Conservation (phyloP, 2,113 vertebrate genomes). For the Tachysurus fulvidraco region DNA sequence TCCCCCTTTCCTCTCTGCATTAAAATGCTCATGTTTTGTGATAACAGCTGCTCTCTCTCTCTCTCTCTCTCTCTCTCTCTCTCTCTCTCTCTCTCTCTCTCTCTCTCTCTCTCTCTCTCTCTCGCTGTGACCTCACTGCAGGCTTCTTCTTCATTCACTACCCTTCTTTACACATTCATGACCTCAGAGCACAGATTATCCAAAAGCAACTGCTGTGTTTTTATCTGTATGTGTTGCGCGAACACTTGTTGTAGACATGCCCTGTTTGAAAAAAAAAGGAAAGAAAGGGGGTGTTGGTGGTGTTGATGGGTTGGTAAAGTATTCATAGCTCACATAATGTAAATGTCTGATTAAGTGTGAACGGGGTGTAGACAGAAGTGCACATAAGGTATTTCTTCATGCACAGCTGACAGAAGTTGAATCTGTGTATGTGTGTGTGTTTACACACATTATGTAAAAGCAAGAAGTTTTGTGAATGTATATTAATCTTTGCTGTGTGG, state of each 20-base stretch:
- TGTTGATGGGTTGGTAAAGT: not conserved
- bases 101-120: conserved; percentile 56
- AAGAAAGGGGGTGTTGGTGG: not conserved
- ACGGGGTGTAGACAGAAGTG: not conserved
- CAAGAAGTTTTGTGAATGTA: not conserved
- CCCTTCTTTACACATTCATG: conserved; percentile 61
- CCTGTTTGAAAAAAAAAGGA: not conserved
- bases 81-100: conserved; percentile 60
- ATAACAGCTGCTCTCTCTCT: conserved; percentile 52
- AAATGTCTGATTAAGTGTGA: not conserved
- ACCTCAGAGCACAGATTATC: conserved; percentile 45
- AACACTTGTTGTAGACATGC: not conserved
- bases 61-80: conserved; percentile 56
- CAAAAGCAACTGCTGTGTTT: conserved; percentile 1
- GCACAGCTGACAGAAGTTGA: not conserved
- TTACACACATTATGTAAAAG: not conserved
- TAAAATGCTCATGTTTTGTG: conserved; percentile 54
- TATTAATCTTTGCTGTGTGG: not conserved
- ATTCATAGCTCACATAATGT: not conserved
- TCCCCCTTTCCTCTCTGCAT: conserved; percentile 31
- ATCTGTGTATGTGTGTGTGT: not conserved
- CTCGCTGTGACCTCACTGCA: conserved; percentile 53
- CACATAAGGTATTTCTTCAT: not conserved
- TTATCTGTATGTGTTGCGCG: not conserved
- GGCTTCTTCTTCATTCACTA: conserved; percentile 46